Conservation (phyloP, 2,113 vertebrate species). For the Acinonyx jubatus region DNA sequence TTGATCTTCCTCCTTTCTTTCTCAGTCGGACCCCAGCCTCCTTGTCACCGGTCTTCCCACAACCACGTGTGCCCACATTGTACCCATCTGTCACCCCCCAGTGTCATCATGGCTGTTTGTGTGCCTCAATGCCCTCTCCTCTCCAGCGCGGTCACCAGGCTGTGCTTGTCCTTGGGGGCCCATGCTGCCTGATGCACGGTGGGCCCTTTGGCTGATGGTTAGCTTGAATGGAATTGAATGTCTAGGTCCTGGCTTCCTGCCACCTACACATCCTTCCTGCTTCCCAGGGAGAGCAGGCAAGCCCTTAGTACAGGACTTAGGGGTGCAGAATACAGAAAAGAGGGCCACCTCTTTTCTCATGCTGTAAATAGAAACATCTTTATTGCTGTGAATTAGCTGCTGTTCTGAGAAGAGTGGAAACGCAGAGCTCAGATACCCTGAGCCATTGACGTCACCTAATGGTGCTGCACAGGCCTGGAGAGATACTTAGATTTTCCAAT, state of each 20-base stretch:
- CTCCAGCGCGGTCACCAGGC: neutral
- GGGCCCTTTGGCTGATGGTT: neutral
- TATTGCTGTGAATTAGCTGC: slow-evolving; percentile 47
- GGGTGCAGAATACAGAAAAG: neutral
- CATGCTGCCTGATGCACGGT: neutral
- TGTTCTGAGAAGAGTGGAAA: slow-evolving; percentile 45
- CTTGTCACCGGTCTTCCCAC: neutral
- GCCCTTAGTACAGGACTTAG: neutral
- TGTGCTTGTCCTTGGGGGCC: neutral
- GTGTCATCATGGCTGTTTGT: neutral
- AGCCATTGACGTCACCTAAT: slow-evolving; percentile 72
- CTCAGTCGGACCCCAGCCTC: neutral
- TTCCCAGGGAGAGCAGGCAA: neutral
- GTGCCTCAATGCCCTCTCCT: neutral
- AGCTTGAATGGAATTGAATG: neutral
- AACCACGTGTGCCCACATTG: neutral
- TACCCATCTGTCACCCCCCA: neutral
- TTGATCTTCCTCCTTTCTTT: neutral
- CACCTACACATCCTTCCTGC: neutral
- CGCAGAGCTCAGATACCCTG: neutral
- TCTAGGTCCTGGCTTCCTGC: neutral
- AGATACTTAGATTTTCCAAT: slow-evolving; percentile 61
- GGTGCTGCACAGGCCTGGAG: slow-evolving; percentile 40
- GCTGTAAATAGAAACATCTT: slow-evolving; percentile 60
- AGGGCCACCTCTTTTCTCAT: neutral